phyloP scores from a whole-genome alignment of 2,888 invertebrate genomes.

The Patella caerulea region DNA sequence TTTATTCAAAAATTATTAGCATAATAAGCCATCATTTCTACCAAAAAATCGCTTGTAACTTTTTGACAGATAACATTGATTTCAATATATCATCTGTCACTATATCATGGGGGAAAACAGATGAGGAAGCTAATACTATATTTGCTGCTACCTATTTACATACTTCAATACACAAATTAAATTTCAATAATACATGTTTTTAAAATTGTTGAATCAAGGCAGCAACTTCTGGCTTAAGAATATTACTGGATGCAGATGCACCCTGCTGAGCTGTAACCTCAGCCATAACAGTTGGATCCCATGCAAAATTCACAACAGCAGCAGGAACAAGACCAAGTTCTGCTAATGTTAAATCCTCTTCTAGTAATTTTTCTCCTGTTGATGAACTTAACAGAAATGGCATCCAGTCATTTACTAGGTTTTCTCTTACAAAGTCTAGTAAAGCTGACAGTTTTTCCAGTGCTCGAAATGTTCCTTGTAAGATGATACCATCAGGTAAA shows the following conservation, averaged over 20 bases:
- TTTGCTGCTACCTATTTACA: too few species aligned
- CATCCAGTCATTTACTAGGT: slow-evolving; percentile 78
- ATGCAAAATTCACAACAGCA: slow-evolving; percentile 83
- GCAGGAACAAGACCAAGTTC: slow-evolving; percentile 88
- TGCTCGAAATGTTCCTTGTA: slow-evolving; percentile 89
- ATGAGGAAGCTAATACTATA: too few species aligned
- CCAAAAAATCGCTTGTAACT: too few species aligned
- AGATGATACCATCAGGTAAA: slow-evolving; percentile 79
- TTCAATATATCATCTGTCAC: too few species aligned
- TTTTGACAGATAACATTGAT: too few species aligned
- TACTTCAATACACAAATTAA: too few species aligned
- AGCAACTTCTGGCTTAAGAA: slow-evolving; percentile 84
- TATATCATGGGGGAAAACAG: too few species aligned
- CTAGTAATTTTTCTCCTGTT: slow-evolving; percentile 80
- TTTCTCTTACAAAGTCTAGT: slow-evolving; percentile 85
- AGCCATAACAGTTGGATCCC: slow-evolving; percentile 73
- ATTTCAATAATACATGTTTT: not conserved
- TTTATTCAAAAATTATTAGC: too few species aligned
- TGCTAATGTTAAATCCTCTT: slow-evolving; percentile 78
- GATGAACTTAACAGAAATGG: slow-evolving; percentile 82
- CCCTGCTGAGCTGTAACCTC: slow-evolving; percentile 63
- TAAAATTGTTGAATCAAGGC: slow-evolving; percentile 65
- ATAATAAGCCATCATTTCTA: too few species aligned
- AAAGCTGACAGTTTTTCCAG: slow-evolving; percentile 83
- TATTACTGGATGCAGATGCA: slow-evolving; percentile 62